Base-by-base conservation (phyloP, 2,797 vertebrate genomes). In the Carduelis carduelis region DNA sequence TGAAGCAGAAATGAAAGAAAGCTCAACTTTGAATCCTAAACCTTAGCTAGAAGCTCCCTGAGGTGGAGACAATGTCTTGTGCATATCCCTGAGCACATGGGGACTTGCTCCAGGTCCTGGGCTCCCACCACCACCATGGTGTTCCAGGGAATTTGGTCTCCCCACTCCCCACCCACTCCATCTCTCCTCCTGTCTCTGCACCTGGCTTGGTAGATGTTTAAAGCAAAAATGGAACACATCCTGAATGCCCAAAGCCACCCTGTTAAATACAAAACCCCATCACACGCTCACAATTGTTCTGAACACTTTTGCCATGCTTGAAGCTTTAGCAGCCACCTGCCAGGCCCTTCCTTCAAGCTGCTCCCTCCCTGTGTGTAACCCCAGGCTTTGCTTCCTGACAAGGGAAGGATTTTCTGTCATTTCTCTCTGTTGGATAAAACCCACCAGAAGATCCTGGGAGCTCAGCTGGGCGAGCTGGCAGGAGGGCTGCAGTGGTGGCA, bases 291-390 rank as follows among this genome's bases (percentile, higher is more conserved):
- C 43, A 39, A 23, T 50, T 21, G 41, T 63, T 53, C 34, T 85
- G 77, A 93, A 85, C 59, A 30, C 50, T 27, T 65, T 28, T 69
- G 66, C 59, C 64, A 41, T 0, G 1, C 56, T 35, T 69, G 65
- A 86, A 80, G 78, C 68, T 84, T 80, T 9, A 70, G 63, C 39
- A 84, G 72, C 65, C 0, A 5, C 46, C 68, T 76, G 85, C 66
- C 53, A 76, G 50, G 65, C 56, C 78, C 66, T 96, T 81, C 68
- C 93, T 47, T 74, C 68, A 83, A 70, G 71, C 82, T 95, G 91
- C 75, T 93, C 92, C 90, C 86, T 82, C 90, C 79, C 65, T n/a
- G 23, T 18, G 55, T 30, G 49, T 30, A 78, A 89, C 35, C 47
- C 64, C 80, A 57, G 55, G 53, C 66, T 94, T 68, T 53, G 79